A percentile compares a stretch with the other conserved stretches of the same genome.
Evolutionary conservation across 1,140 invertebrate species (phyloP).

Genomic region (Zaprionus vittiger): DNA sequence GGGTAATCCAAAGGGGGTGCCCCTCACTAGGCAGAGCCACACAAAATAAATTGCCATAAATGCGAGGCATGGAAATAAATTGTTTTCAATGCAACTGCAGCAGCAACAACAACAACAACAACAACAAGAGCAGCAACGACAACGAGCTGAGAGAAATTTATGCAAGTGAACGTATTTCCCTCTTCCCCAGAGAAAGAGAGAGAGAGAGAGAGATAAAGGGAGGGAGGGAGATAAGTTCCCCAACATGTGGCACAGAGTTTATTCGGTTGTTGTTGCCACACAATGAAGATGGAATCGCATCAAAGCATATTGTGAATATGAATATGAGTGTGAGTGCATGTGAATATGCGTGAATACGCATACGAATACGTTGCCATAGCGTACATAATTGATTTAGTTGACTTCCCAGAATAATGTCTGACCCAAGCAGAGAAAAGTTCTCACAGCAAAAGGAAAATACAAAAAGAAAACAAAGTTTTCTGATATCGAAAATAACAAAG

Average conservation of each 20-base stretch:
- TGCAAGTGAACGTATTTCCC: slow-evolving; percentile 71
- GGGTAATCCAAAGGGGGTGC: slow-evolving; percentile 17
- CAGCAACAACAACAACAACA: slow-evolving; percentile 34
- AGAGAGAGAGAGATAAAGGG: background rate
- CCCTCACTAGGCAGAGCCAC: slow-evolving; percentile 37
- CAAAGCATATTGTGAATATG: background rate
- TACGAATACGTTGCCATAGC: slow-evolving; percentile 5
- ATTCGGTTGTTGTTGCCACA: background rate
- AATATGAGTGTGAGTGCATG: background rate
- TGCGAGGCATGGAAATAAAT: slow-evolving; percentile 72
- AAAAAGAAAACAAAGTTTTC: background rate
- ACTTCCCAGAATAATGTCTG: slow-evolving; percentile 15
- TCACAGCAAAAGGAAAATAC: background rate
- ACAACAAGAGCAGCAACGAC: slow-evolving; percentile 17
- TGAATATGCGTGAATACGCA: slow-evolving; percentile 1
- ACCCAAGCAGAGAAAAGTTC: background rate
- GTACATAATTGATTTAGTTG: slow-evolving; percentile 17
- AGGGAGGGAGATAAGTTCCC: slow-evolving; percentile 20
- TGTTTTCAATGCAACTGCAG: slow-evolving; percentile 76
- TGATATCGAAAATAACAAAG: background rate
- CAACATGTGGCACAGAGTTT: slow-evolving; percentile 42
- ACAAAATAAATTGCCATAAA: slow-evolving; percentile 78
- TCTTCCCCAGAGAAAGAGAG: slow-evolving; percentile 33
- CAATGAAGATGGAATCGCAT: slow-evolving; percentile 23
- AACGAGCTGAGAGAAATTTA: slow-evolving; percentile 51